A percentile compares a stretch with the other conserved stretches of the same genome.
Conservation (phyloP, 1,140 invertebrate species). For the Drosophila albomicans region DNA sequence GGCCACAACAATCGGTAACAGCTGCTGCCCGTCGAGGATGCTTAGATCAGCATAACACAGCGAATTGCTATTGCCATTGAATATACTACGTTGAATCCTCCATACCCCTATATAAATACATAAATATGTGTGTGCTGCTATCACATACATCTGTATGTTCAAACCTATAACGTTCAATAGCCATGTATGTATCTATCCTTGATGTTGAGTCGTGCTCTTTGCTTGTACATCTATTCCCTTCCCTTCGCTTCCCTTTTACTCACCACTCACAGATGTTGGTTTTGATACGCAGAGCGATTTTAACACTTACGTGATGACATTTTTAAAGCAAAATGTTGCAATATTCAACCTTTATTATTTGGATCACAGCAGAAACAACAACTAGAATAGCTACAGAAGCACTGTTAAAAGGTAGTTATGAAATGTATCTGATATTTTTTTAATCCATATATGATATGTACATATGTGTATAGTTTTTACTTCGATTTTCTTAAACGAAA, state of each 20-base stretch:
- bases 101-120: conserved; percentile 14
- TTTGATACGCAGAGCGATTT: conserved; percentile 79
- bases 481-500: too few relatives aligned
- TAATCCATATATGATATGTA: too few relatives aligned
- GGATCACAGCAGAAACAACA: conserved; percentile 38
- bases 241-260: neutral
- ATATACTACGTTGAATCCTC: conserved; percentile 13
- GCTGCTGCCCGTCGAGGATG: conserved; percentile 68
- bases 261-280: conserved; percentile 53
- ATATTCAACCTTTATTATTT: conserved; percentile 72
- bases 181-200: conserved; percentile 2
- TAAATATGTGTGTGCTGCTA: conserved; percentile 9
- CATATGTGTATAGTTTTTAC: too few relatives aligned
- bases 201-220: conserved; percentile 16
- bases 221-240: neutral
- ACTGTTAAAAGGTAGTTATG: conserved; percentile 66
- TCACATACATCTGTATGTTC: neutral
- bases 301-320: conserved; percentile 74
- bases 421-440: conserved; percentile 65
- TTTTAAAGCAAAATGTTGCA: conserved; percentile 75
- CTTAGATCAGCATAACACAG: conserved; percentile 70
- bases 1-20: conserved; percentile 74
- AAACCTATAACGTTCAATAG: conserved; percentile 69
- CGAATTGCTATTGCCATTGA: conserved; percentile 48
- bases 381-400: conserved; percentile 17